Conservation (phyloP, 2,888 invertebrate genomes). For the Idaea dimidiata region DNA sequence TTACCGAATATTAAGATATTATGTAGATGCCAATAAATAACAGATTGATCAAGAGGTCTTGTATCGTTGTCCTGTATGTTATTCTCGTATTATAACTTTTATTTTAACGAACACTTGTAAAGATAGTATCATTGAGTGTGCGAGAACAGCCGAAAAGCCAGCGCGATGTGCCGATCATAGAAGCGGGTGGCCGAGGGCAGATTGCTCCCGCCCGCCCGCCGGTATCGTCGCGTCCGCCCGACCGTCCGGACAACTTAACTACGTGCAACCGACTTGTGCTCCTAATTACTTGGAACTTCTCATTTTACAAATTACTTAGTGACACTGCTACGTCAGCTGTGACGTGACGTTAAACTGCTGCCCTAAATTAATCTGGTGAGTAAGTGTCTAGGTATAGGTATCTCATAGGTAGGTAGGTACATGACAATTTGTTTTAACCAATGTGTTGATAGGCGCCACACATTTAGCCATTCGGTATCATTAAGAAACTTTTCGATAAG, state of each 20-base stretch:
- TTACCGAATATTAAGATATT: too few relatives aligned
- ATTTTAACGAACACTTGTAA: not conserved
- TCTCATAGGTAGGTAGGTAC: slow-evolving; percentile 14
- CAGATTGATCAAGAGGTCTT: not conserved
- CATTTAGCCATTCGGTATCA: not conserved
- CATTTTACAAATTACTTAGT: slow-evolving; percentile 36
- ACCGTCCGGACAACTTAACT: slow-evolving; percentile 23
- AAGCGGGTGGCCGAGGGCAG: slow-evolving; percentile 30
- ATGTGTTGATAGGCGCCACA: not conserved
- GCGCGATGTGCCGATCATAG: not conserved
- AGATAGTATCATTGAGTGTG: not conserved
- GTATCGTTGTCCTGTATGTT: not conserved
- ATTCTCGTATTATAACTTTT: not conserved
- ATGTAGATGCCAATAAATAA: not conserved
- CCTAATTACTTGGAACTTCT: slow-evolving; percentile 35
- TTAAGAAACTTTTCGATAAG: not conserved
- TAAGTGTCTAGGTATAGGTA: slow-evolving; percentile 35
- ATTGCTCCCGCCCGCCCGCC: slow-evolving; percentile 48
- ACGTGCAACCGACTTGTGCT: slow-evolving; percentile 36
- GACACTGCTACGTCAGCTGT: slow-evolving; percentile 33
- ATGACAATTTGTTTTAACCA: slow-evolving; percentile 30
- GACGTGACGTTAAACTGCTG: slow-evolving; percentile 33
- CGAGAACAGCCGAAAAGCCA: slow-evolving; percentile 10
- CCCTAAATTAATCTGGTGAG: slow-evolving; percentile 14
- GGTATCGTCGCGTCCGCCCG: slow-evolving; percentile 44